Percentiles rank a stretch among this genome's conserved stretches.
phyloP scores from a whole-genome alignment of 2,797 vertebrate genomes.

The Menidia menidia region DNA sequence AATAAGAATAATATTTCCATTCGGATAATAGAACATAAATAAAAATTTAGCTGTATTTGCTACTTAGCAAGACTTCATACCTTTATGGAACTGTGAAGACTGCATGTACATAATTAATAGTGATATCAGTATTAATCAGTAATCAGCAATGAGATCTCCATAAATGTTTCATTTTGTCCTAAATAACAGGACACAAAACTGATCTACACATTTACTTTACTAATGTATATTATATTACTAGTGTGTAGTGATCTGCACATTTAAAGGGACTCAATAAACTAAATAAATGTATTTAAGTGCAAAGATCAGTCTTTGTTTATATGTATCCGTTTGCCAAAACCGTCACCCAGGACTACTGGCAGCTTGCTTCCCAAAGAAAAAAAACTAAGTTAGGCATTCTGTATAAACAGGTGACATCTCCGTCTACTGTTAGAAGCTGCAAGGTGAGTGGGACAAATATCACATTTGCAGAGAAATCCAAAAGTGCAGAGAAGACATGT shows the following conservation, averaged over 20 bases:
- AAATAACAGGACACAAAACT: background rate
- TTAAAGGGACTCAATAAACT: background rate
- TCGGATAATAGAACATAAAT: too few relatives aligned
- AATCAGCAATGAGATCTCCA: background rate
- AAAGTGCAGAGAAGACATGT: constrained; percentile 49
- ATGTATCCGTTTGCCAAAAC: constrained; percentile 50
- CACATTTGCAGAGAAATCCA: constrained; percentile 54
- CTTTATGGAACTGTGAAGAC: background rate
- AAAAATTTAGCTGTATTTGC: too few relatives aligned
- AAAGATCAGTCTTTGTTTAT: constrained; percentile 2
- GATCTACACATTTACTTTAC: background rate
- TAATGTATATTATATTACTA: too few relatives aligned
- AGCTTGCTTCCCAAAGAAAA: constrained; percentile 40
- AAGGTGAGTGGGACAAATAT: constrained; percentile 52
- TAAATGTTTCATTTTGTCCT: too few relatives aligned
- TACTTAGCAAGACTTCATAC: too few relatives aligned
- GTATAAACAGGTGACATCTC: constrained; percentile 35
- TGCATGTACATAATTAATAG: background rate
- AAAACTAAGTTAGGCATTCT: constrained; percentile 19
- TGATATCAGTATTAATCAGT: background rate
- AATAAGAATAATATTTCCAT: too few relatives aligned
- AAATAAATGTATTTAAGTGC: background rate
- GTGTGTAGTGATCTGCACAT: background rate
- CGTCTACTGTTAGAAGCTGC: constrained; percentile 13
- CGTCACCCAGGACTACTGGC: constrained; percentile 35